Percentiles rank a stretch among this genome's conserved stretches.
phyloP scores from a whole-genome alignment of 2,888 invertebrate genomes.

The Trissonchulus sp. region DNA sequence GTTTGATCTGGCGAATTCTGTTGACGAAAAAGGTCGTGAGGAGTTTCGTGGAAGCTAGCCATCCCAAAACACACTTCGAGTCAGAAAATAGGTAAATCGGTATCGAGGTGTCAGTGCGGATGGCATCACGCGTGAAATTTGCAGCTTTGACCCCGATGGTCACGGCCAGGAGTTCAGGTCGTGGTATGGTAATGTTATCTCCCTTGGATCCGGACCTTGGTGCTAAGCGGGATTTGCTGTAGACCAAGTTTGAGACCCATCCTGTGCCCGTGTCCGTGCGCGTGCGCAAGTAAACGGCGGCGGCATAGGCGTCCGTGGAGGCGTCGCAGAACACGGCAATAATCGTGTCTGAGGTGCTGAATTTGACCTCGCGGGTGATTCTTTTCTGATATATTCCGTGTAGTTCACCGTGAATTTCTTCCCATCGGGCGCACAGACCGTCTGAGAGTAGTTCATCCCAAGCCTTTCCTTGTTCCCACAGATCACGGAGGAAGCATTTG shows the following conservation, averaged over 20 bases:
- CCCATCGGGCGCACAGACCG: too few relatives aligned
- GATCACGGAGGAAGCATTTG: slow-evolving; percentile 40
- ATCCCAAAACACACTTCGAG: slow-evolving; percentile 36
- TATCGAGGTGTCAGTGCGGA: too few relatives aligned
- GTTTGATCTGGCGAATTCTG: slow-evolving; percentile 39
- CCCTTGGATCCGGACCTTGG: too few relatives aligned
- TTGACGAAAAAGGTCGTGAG: slow-evolving; percentile 38
- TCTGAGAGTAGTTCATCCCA: slow-evolving; percentile 29
- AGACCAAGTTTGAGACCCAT: slow-evolving; percentile 24
- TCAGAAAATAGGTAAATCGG: slow-evolving; percentile 36
- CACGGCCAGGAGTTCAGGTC: not conserved
- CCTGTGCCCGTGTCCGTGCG: not conserved
- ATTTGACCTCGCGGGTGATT: too few relatives aligned
- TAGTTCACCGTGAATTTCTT: too few relatives aligned
- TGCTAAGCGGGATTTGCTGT: slow-evolving; percentile 37
- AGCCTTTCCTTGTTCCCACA: not conserved
- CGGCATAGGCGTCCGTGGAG: slow-evolving; percentile 37
- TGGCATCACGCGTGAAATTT: too few relatives aligned
- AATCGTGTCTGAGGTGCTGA: too few relatives aligned
- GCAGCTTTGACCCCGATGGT: not conserved
- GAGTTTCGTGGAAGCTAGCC: slow-evolving; percentile 32
- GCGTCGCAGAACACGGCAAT: slow-evolving; percentile 43
- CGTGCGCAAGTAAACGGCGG: slow-evolving; percentile 35
- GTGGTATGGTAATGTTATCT: not conserved
- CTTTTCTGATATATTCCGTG: too few relatives aligned